Percentiles rank a stretch among this genome's conserved stretches.
These are phyloP conservation scores for Mylabris phalerata DNA, from an alignment of 1,140 invertebrate species.

Conservation along the genomic window DNA sequence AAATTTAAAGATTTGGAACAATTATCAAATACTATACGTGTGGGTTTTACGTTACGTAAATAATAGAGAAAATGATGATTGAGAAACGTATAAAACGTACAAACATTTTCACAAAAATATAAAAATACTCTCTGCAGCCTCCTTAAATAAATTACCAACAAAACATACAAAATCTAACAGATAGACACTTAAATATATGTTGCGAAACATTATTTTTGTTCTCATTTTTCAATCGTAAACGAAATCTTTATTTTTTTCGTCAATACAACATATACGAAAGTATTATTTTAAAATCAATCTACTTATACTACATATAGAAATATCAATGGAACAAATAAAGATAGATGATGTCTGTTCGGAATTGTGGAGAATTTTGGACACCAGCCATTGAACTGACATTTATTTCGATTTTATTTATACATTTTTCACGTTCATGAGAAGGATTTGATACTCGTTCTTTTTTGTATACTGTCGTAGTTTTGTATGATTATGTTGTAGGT, in stretches of 20 bases:
- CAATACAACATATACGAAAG: too few relatives aligned
- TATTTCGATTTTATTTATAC: constrained; percentile 17
- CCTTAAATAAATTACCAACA: constrained; percentile 12
- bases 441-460: too few relatives aligned
- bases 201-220: constrained; percentile 10
- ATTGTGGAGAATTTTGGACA: constrained; percentile 10
- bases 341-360: constrained; percentile 4
- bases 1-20: too few relatives aligned
- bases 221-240: constrained; percentile 1
- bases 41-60: too few relatives aligned
- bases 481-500: constrained; percentile 12
- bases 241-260: not conserved
- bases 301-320: not conserved
- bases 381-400: constrained; percentile 15
- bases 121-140: constrained; percentile 11
- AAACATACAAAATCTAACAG: not conserved
- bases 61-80: not conserved
- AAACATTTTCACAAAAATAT: constrained; percentile 3
- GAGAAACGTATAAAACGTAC: constrained; percentile 6
- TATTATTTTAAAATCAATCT: too few relatives aligned
- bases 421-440: constrained; percentile 13
- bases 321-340: not conserved
- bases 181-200: constrained; percentile 2
- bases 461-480: too few relatives aligned
- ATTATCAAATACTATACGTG: too few relatives aligned